Evolutionary conservation across 2,888 invertebrate genomes (phyloP).

Genomic region (Plagodis dolabraria): DNA sequence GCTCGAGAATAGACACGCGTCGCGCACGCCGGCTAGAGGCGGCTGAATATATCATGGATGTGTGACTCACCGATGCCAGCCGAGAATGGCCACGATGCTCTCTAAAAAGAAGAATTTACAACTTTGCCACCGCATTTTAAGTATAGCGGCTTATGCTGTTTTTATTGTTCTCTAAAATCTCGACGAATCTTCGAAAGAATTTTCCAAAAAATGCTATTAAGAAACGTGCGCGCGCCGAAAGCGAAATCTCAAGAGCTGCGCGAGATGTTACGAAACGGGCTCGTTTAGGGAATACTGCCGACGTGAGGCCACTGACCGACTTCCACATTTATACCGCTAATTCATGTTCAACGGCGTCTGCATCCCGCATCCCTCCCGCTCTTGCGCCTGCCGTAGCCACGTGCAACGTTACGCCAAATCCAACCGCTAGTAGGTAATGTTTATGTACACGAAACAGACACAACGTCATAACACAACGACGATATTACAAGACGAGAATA

Average conservation of each 20-base stretch:
- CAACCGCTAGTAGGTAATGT: slow-evolving; percentile 56
- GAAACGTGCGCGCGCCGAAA: slow-evolving; percentile 62
- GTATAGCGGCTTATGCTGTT: slow-evolving; percentile 36
- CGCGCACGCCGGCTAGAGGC: slow-evolving; percentile 55
- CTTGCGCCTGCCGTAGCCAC: slow-evolving; percentile 46
- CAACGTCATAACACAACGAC: slow-evolving; percentile 40
- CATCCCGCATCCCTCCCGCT: slow-evolving; percentile 48
- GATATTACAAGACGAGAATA: slow-evolving; percentile 66
- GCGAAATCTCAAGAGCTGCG: slow-evolving; percentile 70
- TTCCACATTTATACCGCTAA: slow-evolving; percentile 81
- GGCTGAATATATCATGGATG: slow-evolving; percentile 69
- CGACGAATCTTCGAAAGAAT: slow-evolving; percentile 60
- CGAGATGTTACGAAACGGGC: slow-evolving; percentile 72
- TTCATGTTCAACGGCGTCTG: slow-evolving; percentile 77
- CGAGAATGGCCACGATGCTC: slow-evolving; percentile 48
- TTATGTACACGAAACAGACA: slow-evolving; percentile 71
- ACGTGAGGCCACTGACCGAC: slow-evolving; percentile 79
- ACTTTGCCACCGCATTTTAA: slow-evolving; percentile 57
- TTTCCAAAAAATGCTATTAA: slow-evolving; percentile 52
- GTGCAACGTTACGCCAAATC: slow-evolving; percentile 51
- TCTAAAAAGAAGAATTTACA: slow-evolving; percentile 59
- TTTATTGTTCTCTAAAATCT: slow-evolving; percentile 47
- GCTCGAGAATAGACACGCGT: slow-evolving; percentile 68
- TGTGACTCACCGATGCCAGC: slow-evolving; percentile 62
- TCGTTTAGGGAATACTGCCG: slow-evolving; percentile 74